phyloP scores from a whole-genome alignment of 2,888 invertebrate genomes.

The Hyppa rectilinea region DNA sequence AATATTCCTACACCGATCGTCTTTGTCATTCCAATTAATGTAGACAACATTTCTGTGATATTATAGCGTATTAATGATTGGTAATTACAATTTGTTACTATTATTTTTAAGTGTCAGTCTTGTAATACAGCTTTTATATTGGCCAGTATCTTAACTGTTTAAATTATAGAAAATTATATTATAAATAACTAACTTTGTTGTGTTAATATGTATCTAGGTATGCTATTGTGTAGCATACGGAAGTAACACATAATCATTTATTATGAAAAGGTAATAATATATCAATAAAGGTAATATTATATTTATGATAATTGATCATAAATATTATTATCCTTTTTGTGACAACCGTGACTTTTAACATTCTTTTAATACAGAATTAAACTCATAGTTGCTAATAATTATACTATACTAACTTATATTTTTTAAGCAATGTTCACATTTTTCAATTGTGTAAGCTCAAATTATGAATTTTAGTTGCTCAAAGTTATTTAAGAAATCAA shows the following conservation, averaged over 20 bases:
- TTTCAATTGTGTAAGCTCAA: not conserved
- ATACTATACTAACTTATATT: not conserved
- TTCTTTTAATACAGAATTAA: not conserved
- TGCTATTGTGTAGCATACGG: too few species aligned
- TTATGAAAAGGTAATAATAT: too few species aligned
- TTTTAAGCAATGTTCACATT: too few species aligned
- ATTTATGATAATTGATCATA: too few species aligned
- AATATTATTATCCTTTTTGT: too few species aligned
- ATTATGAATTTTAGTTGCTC: not conserved
- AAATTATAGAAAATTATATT: not conserved
- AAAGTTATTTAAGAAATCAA: not conserved
- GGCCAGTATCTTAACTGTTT: not conserved
- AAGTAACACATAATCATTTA: too few species aligned
- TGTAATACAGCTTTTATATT: not conserved
- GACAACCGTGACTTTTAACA: too few species aligned
- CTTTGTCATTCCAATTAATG: not conserved
- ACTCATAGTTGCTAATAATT: not conserved
- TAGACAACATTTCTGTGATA: not conserved
- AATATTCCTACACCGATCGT: not conserved
- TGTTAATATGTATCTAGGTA: too few species aligned
- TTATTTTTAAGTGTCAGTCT: not conserved
- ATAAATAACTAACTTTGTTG: too few species aligned
- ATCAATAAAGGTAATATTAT: too few species aligned
- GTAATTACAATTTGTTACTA: too few species aligned
- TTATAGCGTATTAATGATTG: not conserved